phyloP scores from a whole-genome alignment of 2,888 invertebrate genomes.

The Ligdia adustata region DNA sequence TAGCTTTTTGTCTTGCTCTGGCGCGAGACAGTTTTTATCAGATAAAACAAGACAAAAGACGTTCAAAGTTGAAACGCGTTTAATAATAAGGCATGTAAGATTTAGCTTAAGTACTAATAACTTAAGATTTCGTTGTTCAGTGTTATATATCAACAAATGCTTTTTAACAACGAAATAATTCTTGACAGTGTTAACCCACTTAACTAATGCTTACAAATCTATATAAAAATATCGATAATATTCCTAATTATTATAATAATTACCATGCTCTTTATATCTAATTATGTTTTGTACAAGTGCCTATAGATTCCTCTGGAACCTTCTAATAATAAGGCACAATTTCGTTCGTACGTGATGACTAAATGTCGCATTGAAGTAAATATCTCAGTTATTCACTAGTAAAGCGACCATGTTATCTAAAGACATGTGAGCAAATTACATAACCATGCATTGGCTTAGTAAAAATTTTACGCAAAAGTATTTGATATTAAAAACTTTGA shows the following conservation, averaged over 20 bases:
- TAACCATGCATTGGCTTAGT: too few species aligned
- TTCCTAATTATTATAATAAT: slow-evolving; percentile 10
- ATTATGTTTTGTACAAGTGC: slow-evolving; percentile 28
- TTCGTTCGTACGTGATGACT: slow-evolving; percentile 25
- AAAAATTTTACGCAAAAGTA: too few species aligned
- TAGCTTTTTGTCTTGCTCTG: too few species aligned
- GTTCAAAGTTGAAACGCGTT: too few species aligned
- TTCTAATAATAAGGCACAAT: slow-evolving; percentile 27
- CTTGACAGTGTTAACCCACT: slow-evolving; percentile 6
- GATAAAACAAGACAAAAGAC: too few species aligned
- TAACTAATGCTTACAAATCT: slow-evolving; percentile 1
- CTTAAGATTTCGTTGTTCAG: slow-evolving; percentile 22
- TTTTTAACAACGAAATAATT: slow-evolving; percentile 18
- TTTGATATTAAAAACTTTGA: too few species aligned
- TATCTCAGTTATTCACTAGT: not conserved
- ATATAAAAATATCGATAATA: slow-evolving; percentile 3
- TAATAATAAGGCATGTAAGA: too few species aligned
- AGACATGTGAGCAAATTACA: too few species aligned
- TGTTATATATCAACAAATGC: slow-evolving; percentile 32
- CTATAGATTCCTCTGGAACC: slow-evolving; percentile 20
- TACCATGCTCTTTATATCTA: slow-evolving; percentile 22
- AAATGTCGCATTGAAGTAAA: slow-evolving; percentile 13
- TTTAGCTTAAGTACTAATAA: not conserved
- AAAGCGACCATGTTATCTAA: too few species aligned
- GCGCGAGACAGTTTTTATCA: too few species aligned